phyloP scores from a whole-genome alignment of 1,140 invertebrate species.

The Notospermus geniculatus region DNA sequence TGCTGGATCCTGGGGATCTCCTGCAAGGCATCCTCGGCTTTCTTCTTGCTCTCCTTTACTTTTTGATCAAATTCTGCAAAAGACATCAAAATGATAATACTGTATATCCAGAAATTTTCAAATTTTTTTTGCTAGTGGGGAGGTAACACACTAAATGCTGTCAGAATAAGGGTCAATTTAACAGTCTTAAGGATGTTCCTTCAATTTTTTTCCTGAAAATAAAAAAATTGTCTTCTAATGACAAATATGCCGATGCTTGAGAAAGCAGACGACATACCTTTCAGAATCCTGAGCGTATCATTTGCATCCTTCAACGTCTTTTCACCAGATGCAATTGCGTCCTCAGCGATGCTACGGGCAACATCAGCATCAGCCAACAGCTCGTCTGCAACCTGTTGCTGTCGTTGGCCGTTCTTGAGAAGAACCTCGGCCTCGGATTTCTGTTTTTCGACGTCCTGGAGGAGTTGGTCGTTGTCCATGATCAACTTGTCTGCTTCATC shows the following conservation, averaged over 20 bases:
- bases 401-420: constrained; percentile 31
- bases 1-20: constrained; percentile 63
- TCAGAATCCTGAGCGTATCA: constrained; percentile 77
- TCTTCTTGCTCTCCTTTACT: constrained; percentile 74
- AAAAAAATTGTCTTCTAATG: no score
- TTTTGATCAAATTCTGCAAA: constrained; percentile 80
- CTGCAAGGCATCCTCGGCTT: constrained; percentile 69
- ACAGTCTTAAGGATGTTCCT: no score
- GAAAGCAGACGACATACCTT: no score
- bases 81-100: no score
- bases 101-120: no score
- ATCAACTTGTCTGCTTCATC: constrained; percentile 58
- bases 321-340: constrained; percentile 79
- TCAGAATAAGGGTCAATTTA: no score
- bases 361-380: constrained; percentile 68
- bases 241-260: no score
- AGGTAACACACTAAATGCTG: no score
- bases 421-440: constrained; percentile 39
- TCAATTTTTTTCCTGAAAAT: no score
- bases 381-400: constrained; percentile 61
- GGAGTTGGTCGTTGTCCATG: constrained; percentile 57
- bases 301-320: constrained; percentile 83
- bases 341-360: constrained; percentile 71
- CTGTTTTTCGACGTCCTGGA: constrained; percentile 50
- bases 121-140: no score